A percentile compares a stretch with the other conserved stretches of the same genome.
phyloP scores from a whole-genome alignment of 2,113 vertebrate genomes.

The Nanorana parkeri region DNA sequence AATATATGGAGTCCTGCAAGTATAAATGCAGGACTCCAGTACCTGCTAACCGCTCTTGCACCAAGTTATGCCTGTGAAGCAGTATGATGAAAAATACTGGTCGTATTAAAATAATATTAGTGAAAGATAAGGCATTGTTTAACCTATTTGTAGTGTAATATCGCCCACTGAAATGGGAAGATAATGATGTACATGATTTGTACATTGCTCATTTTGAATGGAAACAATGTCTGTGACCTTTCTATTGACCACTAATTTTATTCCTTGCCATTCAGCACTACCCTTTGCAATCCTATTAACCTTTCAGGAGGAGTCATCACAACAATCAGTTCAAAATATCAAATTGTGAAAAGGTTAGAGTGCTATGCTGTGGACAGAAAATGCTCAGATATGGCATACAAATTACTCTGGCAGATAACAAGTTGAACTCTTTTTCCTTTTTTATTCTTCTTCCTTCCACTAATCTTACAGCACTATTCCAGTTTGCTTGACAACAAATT shows the following conservation, averaged over 20 bases:
- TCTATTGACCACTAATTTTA: slow-evolving; percentile 48
- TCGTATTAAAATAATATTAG: too few relatives aligned
- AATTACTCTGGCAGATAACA: slow-evolving; percentile 12
- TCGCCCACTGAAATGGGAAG: background rate
- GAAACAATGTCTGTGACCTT: slow-evolving; percentile 35
- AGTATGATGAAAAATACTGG: too few relatives aligned
- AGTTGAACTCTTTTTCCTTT: background rate
- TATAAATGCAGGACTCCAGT: too few relatives aligned
- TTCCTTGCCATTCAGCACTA: slow-evolving; percentile 37
- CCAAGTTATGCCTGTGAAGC: too few relatives aligned
- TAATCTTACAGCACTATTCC: too few relatives aligned
- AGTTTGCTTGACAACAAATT: too few relatives aligned
- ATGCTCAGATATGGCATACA: background rate
- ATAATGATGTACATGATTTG: slow-evolving; percentile 3
- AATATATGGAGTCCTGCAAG: too few relatives aligned
- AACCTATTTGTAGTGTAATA: background rate
- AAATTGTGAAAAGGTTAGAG: slow-evolving; percentile 48
- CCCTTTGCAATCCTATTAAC: slow-evolving; percentile 47
- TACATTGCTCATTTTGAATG: slow-evolving; percentile 27
- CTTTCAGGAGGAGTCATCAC: slow-evolving; percentile 37
- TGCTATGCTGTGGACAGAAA: slow-evolving; percentile 11
- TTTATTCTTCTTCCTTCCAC: too few relatives aligned
- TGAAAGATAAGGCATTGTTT: background rate
- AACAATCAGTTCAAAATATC: slow-evolving; percentile 46
- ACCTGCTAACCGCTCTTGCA: too few relatives aligned